These are phyloP conservation scores for Symphodus melops DNA, from an alignment of 2,113 vertebrate species.

Conservation along the genomic window DNA sequence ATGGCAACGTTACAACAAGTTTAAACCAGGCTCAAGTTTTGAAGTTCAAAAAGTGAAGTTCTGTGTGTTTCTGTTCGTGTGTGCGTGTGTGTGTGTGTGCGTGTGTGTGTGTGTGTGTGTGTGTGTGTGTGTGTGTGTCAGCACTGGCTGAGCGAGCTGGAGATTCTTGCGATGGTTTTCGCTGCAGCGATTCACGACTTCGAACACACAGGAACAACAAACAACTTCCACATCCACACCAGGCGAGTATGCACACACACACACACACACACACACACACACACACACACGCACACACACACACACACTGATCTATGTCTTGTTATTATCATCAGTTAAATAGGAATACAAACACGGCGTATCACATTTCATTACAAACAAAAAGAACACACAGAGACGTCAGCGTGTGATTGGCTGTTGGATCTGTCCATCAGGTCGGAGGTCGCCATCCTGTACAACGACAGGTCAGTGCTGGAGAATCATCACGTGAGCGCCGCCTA, in stretches of 20 bases:
- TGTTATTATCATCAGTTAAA: too few species aligned
- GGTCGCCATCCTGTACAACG: conserved; percentile 96
- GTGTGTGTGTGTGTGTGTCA: conserved; percentile 67
- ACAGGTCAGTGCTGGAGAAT: conserved; percentile 97
- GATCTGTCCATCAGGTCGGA: conserved; percentile 88
- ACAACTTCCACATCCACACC: conserved; percentile 99
- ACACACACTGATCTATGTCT: too few species aligned
- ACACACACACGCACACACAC: too few species aligned
- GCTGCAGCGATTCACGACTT: conserved; percentile 98
- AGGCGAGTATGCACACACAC: conserved; percentile 72
- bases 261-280: too few species aligned
- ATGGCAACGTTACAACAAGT: too few species aligned
- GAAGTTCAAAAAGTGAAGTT: too few species aligned
- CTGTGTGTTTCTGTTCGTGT: too few species aligned
- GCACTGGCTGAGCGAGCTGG: conserved; percentile 99
- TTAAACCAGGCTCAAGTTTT: too few species aligned
- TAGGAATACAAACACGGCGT: too few species aligned
- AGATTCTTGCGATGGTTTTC: conserved; percentile 98
- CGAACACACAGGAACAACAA: conserved; percentile 98
- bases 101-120: conserved; percentile 20
- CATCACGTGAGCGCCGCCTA: conserved; percentile 98
- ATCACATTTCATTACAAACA: too few species aligned
- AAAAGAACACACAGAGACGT: background rate
- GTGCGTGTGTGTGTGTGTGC: conserved; percentile 44
- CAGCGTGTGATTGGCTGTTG: background rate